Conservation (phyloP, 1,140 invertebrate species). For the Listronotus bonariensis region DNA sequence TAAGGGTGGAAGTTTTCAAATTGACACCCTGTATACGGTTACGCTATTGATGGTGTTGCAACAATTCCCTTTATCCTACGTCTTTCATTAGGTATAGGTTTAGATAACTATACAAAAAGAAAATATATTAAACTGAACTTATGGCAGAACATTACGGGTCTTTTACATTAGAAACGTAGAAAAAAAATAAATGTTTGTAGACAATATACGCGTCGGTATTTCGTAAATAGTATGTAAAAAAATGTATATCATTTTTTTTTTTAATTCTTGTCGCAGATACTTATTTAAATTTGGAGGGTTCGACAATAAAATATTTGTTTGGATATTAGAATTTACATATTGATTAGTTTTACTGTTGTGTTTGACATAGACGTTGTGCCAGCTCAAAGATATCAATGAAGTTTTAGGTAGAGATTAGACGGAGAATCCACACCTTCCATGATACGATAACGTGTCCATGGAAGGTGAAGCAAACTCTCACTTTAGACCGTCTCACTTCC, state of each 20-base stretch:
- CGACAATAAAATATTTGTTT: conserved; percentile 6
- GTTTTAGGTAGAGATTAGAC: too few species aligned
- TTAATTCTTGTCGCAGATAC: conserved; percentile 23
- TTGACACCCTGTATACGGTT: too few species aligned
- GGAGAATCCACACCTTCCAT: too few species aligned
- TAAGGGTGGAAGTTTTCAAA: too few species aligned
- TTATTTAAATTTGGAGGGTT: background rate
- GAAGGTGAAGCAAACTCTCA: too few species aligned
- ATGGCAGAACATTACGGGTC: conserved; percentile 49
- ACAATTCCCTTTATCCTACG: conserved; percentile 36
- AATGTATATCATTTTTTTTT: conserved; percentile 20
- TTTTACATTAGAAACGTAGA: conserved; percentile 37
- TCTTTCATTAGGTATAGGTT: conserved; percentile 50
- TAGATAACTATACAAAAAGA: conserved; percentile 31
- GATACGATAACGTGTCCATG: too few species aligned
- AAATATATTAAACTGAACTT: conserved; percentile 32
- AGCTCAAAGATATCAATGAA: too few species aligned
- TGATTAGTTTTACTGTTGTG: too few species aligned
- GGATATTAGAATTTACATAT: background rate
- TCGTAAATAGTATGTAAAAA: conserved; percentile 22
- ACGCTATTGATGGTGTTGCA: background rate
- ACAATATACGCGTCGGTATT: conserved; percentile 35
- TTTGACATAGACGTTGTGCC: too few species aligned
- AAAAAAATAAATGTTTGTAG: conserved; percentile 33
- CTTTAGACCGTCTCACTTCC: too few species aligned